Percentiles rank a stretch among this genome's conserved stretches.
Evolutionary conservation across 1,140 invertebrate species (phyloP).

Genomic region (Halesus radiatus): DNA sequence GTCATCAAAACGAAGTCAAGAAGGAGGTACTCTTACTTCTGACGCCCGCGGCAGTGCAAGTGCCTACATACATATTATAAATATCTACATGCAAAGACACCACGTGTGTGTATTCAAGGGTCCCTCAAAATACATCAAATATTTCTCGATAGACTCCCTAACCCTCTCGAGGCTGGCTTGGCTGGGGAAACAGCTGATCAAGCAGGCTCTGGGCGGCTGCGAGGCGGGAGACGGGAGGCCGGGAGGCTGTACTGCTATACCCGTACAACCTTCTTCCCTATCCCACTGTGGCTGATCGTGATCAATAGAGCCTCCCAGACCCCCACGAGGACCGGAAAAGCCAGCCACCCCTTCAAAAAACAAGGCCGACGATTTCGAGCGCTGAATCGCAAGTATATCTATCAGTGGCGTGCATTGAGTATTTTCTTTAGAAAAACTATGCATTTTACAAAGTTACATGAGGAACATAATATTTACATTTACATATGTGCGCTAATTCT

Average conservation of each 20-base stretch:
- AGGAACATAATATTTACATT: too few relatives aligned
- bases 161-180: conserved; percentile 15
- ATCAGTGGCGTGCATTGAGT: too few relatives aligned
- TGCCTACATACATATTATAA: too few relatives aligned
- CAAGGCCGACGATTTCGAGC: conserved; percentile 22
- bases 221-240: too few relatives aligned
- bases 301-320: conserved; percentile 23
- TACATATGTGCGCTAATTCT: too few relatives aligned
- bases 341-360: conserved; percentile 25
- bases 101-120: not conserved
- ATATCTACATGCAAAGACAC: not conserved
- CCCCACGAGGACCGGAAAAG: conserved; percentile 7
- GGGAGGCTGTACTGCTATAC: too few relatives aligned
- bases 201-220: not conserved
- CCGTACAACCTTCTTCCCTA: not conserved
- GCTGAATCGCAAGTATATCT: conserved; percentile 27
- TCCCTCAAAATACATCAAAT: conserved; percentile 4
- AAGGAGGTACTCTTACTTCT: not conserved
- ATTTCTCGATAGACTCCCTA: conserved; percentile 2
- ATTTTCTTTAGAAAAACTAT: too few relatives aligned
- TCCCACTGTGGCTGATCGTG: conserved; percentile 22
- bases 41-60: too few relatives aligned
- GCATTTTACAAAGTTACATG: too few relatives aligned
- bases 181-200: conserved; percentile 25
- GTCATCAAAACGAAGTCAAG: conserved; percentile 1